Evolutionary conservation across 2,113 vertebrate genomes (phyloP).

Genomic region (Hippocampus abdominalis): DNA sequence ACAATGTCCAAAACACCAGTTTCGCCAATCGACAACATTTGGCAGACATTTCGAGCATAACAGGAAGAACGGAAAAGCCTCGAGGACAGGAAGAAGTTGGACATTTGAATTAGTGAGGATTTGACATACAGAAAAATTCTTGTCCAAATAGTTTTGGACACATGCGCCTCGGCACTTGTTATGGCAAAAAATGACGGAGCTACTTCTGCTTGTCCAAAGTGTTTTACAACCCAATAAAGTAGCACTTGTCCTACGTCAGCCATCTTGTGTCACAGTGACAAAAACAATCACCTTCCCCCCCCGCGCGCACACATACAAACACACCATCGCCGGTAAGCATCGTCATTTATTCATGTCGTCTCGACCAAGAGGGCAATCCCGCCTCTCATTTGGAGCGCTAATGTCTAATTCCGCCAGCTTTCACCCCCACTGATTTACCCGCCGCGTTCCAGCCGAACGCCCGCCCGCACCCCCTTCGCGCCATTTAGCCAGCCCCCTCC

Average conservation of each 20-base stretch:
- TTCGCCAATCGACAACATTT: too few species aligned
- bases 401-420: slow-evolving; percentile 99
- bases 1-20: too few species aligned
- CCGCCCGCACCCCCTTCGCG: slow-evolving; percentile 66
- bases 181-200: neutral
- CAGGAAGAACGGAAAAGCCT: neutral
- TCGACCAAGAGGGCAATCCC: slow-evolving; percentile 83
- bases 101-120: neutral
- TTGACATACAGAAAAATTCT: neutral
- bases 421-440: slow-evolving; percentile 96
- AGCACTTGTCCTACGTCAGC: slow-evolving; percentile 7
- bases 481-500: slow-evolving; percentile 88
- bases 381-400: slow-evolving; percentile 98
- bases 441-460: slow-evolving; percentile 75
- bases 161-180: neutral
- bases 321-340: slow-evolving; percentile 32
- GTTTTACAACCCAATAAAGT: neutral
- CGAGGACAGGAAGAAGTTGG: too few species aligned
- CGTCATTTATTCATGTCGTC: slow-evolving; percentile 78
- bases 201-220: neutral
- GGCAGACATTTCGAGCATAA: neutral
- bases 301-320: slow-evolving; percentile 20
- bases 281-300: slow-evolving; percentile 18
- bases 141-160: neutral
- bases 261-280: neutral